phyloP scores from a whole-genome alignment of 2,888 invertebrate genomes.

The Cantharis rustica region DNA sequence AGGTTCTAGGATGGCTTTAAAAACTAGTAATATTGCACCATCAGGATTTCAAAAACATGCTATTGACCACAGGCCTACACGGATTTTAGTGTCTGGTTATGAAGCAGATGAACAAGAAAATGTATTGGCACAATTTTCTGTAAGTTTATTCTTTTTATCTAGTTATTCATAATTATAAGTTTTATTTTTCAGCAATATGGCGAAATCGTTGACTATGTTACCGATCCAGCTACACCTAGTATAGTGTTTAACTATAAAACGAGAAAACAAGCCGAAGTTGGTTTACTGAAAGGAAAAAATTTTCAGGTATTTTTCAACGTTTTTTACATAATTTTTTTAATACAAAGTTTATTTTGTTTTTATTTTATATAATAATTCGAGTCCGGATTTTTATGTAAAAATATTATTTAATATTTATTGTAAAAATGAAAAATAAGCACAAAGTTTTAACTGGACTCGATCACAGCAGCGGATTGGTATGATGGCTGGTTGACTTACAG shows the following conservation, averaged over 20 bases:
- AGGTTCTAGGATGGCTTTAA: slow-evolving; percentile 38
- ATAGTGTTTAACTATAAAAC: slow-evolving; percentile 76
- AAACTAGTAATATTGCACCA: slow-evolving; percentile 50
- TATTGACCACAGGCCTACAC: slow-evolving; percentile 84
- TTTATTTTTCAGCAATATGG: slow-evolving; percentile 73
- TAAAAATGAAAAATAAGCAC: too few relatives aligned
- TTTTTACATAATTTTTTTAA: slow-evolving; percentile 48
- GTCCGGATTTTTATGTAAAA: too few relatives aligned
- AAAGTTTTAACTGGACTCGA: too few relatives aligned
- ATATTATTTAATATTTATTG: too few relatives aligned
- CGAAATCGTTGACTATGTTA: slow-evolving; percentile 80
- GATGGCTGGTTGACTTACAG: too few relatives aligned
- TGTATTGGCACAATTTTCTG: slow-evolving; percentile 82
- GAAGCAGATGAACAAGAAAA: slow-evolving; percentile 81
- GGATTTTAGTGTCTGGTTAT: slow-evolving; percentile 86
- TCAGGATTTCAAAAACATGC: slow-evolving; percentile 60
- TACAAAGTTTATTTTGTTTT: background rate
- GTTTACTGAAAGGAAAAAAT: slow-evolving; percentile 74
- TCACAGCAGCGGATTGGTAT: too few relatives aligned
- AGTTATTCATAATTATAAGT: background rate
- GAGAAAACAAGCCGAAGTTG: slow-evolving; percentile 80
- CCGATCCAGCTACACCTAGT: slow-evolving; percentile 75
- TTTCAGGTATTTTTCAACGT: slow-evolving; percentile 63
- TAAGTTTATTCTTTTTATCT: slow-evolving; percentile 54
- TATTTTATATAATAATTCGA: too few relatives aligned